Conservation (phyloP, 2,113 vertebrate species). For the Pavo muticus region DNA sequence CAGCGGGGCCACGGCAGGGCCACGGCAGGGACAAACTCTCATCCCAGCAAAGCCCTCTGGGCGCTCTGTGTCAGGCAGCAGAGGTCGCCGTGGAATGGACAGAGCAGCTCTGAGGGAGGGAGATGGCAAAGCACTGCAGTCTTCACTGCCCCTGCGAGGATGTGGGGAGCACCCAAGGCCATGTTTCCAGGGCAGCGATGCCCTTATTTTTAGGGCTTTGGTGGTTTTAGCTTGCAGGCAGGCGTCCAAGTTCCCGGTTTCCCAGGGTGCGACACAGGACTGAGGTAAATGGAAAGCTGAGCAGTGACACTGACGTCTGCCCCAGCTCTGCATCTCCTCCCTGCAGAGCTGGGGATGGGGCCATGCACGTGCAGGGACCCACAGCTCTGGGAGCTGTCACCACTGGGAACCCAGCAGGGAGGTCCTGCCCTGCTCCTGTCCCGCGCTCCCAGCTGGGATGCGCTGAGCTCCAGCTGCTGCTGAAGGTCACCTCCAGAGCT, state of each 20-base stretch:
- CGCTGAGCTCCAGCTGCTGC: background rate
- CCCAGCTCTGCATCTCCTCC: background rate
- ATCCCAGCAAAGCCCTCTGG: no score
- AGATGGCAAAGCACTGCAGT: no score
- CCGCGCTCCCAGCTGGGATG: background rate
- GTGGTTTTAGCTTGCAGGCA: background rate
- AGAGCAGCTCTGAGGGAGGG: no score
- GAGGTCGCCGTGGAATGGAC: no score
- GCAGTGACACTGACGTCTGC: background rate
- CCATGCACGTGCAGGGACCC: background rate
- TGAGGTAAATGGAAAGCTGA: background rate
- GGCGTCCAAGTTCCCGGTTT: background rate
- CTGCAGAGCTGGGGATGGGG: fast-evolving
- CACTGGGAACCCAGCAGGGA: no score
- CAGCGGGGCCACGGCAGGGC: no score
- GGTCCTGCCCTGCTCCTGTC: background rate
- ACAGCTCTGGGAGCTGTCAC: fast-evolving
- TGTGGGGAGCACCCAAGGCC: fast-evolving
- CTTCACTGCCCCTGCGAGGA: background rate
- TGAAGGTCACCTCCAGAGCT: conserved; percentile 21
- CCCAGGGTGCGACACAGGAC: background rate
- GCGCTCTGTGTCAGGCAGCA: no score
- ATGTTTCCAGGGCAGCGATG: background rate
- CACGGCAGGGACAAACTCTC: no score
- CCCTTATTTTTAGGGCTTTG: background rate